phyloP scores from a whole-genome alignment of 2,888 invertebrate genomes.

The Lissocephala sabroskyi region DNA sequence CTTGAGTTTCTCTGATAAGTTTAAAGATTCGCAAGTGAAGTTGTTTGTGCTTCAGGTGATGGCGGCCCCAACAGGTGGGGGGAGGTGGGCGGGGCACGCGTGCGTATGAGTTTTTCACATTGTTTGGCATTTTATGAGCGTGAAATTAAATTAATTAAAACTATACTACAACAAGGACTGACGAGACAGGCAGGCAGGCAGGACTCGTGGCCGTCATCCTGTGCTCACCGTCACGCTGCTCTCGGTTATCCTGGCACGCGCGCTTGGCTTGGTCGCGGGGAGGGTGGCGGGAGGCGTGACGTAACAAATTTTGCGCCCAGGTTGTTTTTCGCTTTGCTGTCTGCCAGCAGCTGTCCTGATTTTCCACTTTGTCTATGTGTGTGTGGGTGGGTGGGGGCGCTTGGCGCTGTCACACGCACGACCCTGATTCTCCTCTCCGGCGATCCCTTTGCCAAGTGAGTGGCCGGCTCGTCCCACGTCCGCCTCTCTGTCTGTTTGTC shows the following conservation, averaged over 20 bases:
- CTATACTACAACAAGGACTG: constrained; percentile 33
- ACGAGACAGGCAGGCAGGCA: too few relatives aligned
- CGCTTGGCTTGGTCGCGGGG: constrained; percentile 2
- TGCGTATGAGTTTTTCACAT: constrained; percentile 25
- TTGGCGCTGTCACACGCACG: constrained; percentile 24
- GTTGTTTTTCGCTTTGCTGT: constrained; percentile 6
- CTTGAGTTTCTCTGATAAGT: too few relatives aligned
- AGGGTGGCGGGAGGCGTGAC: constrained; percentile 5
- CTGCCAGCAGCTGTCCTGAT: constrained; percentile 12
- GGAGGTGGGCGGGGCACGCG: neutral
- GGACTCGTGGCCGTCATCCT: too few relatives aligned
- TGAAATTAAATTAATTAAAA: constrained; percentile 60
- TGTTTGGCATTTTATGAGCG: constrained; percentile 51
- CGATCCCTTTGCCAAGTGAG: neutral
- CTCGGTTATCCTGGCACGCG: neutral
- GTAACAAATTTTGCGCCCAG: constrained; percentile 22
- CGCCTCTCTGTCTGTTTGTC: constrained; percentile 10
- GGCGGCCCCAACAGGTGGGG: too few relatives aligned
- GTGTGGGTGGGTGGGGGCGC: neutral
- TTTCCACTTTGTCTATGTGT: constrained; percentile 3
- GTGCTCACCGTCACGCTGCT: neutral
- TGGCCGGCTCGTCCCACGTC: constrained; percentile 18
- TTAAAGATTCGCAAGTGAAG: too few relatives aligned
- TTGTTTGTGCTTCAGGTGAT: constrained; percentile 4
- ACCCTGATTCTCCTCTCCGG: neutral